phyloP scores from a whole-genome alignment of 1,140 invertebrate genomes.

The Heliothis virescens region DNA sequence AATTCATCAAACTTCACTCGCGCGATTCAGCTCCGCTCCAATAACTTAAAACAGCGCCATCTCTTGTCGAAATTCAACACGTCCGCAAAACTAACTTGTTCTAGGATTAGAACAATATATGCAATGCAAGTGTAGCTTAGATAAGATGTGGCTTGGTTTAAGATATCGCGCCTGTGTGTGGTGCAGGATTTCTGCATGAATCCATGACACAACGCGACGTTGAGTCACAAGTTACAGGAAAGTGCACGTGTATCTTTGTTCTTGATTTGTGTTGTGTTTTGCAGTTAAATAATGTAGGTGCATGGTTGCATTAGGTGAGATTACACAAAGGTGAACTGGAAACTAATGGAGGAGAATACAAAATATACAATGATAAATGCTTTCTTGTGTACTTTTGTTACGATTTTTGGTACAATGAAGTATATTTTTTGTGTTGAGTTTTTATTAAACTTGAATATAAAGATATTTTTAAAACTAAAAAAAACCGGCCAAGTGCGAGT shows the following conservation, averaged over 20 bases:
- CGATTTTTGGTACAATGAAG: too few relatives aligned
- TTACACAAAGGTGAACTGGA: not conserved
- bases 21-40: not conserved
- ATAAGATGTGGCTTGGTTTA: conserved; percentile 38
- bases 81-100: not conserved
- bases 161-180: conserved; percentile 25
- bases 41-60: conserved; percentile 33
- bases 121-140: conserved; percentile 18
- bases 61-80: not conserved
- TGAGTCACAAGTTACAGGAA: conserved; percentile 2
- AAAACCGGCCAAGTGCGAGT: too few relatives aligned
- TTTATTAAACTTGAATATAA: too few relatives aligned
- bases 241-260: not conserved
- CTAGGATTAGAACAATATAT: conserved; percentile 36
- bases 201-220: not conserved
- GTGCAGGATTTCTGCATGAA: conserved; percentile 38
- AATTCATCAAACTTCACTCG: not conserved
- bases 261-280: too few relatives aligned
- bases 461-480: too few relatives aligned
- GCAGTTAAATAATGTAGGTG: too few relatives aligned
- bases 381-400: too few relatives aligned
- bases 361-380: too few relatives aligned
- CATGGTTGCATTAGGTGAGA: not conserved
- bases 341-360: too few relatives aligned
- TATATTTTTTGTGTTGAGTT: too few relatives aligned